Evolutionary conservation across 1,140 invertebrate genomes (phyloP), one percentile per base, ranked within the genome.

Genomic region (Nebria ingens): DNA sequence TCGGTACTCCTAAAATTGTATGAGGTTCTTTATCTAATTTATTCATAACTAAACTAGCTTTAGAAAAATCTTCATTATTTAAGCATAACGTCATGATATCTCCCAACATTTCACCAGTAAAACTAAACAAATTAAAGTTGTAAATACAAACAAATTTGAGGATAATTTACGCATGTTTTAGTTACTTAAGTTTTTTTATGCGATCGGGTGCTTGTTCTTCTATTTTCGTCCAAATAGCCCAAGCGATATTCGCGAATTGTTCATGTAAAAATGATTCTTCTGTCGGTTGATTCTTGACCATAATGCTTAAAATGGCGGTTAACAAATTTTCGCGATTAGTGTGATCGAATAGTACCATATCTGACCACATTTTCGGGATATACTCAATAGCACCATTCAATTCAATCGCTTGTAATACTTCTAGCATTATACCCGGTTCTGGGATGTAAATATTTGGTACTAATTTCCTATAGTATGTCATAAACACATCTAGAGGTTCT

Each of bases 401-500:
- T 61, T 84, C 79, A 17, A 90, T 56, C n/a, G 78, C 68, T 59
- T 79, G 67, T 55, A 90, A 64, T 58, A 83, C 76, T 74, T 87
- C 80, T 63, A 75, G 73, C 74, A 89, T 84, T 1, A 90, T 77
- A 17, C 68, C 69, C 0, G 80, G 77, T 70, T 92, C 87, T 0
- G 91, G 90, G 20, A 84, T 81, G 63, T 91, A 91, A 38, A 90
- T 74, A 65, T 89, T 79, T 1, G 91, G 91, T 34, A 93, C 84
- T 40, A 91, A 64, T 23, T 78, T 74, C 61, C 86, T 73, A 63
- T 94, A 88, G 25, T 64, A 56, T 49, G 80, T 65, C 70, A 89
- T 83, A 34, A 92, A 86, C 53, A 79, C 76, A 20, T 91, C 84
- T 4, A 90, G 67, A 0, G 81, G 71, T 61, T 84, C 81, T 19